Conservation (phyloP, 2,113 vertebrate genomes). For the Saimiri boliviensis region DNA sequence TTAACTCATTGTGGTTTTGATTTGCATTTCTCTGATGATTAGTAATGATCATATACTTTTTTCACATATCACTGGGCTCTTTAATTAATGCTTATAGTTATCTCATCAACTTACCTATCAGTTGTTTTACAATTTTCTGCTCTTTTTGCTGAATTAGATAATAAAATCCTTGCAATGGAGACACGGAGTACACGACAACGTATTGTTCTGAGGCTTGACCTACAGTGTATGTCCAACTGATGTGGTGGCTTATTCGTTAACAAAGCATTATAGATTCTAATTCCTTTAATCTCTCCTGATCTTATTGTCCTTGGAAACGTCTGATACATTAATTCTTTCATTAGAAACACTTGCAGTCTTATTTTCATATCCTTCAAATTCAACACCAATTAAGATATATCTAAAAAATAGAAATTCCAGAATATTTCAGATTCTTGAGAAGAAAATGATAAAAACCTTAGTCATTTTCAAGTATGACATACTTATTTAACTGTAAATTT, state of each 20-base stretch:
- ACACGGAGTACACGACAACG: background rate
- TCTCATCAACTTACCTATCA: background rate
- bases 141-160: background rate
- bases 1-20: background rate
- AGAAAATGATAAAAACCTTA: constrained; percentile 2
- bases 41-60: background rate
- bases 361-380: constrained; percentile 16
- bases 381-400: background rate
- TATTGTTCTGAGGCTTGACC: background rate
- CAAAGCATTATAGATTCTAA: constrained; percentile 27
- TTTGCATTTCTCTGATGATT: background rate
- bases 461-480: background rate
- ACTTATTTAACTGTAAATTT: constrained; percentile 38
- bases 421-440: background rate
- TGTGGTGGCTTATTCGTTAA: background rate
- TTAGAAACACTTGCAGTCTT: constrained; percentile 28
- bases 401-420: constrained; percentile 45
- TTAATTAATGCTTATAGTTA: background rate
- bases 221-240: background rate
- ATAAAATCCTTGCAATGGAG: background rate
- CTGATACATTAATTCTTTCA: constrained; percentile 33
- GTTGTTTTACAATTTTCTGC: background rate
- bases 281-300: constrained; percentile 49
- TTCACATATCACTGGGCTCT: background rate
- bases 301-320: background rate